Evolutionary conservation across 2,797 vertebrate species (phyloP), one percentile per base, ranked within the genome.

Genomic region (Lates japonicus): DNA sequence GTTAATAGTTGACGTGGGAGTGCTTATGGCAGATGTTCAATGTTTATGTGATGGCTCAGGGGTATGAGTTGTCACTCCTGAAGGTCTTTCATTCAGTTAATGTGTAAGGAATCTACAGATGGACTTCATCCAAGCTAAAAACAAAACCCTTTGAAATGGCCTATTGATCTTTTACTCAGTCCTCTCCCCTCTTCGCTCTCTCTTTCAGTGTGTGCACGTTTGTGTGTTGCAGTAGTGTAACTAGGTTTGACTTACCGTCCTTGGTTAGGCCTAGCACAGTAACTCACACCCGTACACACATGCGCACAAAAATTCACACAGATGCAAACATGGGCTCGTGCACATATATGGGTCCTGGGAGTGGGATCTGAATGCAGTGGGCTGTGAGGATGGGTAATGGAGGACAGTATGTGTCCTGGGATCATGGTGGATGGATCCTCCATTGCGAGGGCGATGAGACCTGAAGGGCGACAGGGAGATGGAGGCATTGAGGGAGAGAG

Each of bases 61-160:
- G 94, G 82, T 93, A 87, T 93, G 74, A 81, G 64, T 86, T 90
- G 84, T 90, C 83, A 74, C 81, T 76, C 78, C 82, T 90, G 82
- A 90, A 88, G 89, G 87, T 84, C 84, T 90, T 90, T 88, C 76
- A 90, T 83, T 92, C 60, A 77, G 72, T 92, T 92, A 91, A 90
- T 87, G 81, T 92, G 89, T 85, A 88, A 74, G 46, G 80, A 95
- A 96, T 95, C 91, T 96, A 95, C 96, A 96, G 90, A 96, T 93
- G 89, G 91, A 95, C 94, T 89, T 86, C 89, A 92, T 95, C 93
- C 93, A 93, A 95, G 91, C 87, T 95, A 92, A 96, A 97, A 97
- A 95, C 94, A 80, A 95, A 96, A 95, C 92, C 51, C 83, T 94
- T 95, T 94, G 85, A 94, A 95, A 94, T 75, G 86, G 87, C 79